Conservation (phyloP, 1,140 invertebrate genomes). For the Patella vulgata region DNA sequence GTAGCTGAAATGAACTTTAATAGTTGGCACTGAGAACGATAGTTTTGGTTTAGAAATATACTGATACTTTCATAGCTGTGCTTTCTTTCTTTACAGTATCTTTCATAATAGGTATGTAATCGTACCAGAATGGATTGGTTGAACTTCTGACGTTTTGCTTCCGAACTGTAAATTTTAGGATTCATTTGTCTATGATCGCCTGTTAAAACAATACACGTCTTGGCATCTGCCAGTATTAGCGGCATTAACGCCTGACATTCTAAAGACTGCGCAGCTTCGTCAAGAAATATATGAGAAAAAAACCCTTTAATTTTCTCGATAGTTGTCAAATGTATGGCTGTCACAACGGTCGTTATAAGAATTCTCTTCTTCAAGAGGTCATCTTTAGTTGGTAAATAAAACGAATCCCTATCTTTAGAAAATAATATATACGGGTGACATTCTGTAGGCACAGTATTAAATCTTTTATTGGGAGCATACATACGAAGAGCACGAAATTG, state of each 20-base stretch:
- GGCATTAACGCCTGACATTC: constrained; percentile 59
- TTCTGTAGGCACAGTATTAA: constrained; percentile 75
- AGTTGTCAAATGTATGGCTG: constrained; percentile 69
- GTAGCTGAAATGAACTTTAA: constrained; percentile 82
- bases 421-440: constrained; percentile 82
- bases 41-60: too few relatives aligned
- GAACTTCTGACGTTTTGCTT: constrained; percentile 53
- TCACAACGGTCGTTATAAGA: constrained; percentile 83
- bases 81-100: not conserved
- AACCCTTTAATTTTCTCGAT: constrained; percentile 32
- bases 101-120: constrained; percentile 52
- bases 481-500: constrained; percentile 69
- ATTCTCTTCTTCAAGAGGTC: constrained; percentile 78
- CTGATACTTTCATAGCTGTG: too few relatives aligned
- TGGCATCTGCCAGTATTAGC: constrained; percentile 49
- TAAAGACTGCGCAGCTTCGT: constrained; percentile 58
- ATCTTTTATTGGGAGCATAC: constrained; percentile 81
- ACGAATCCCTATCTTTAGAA: constrained; percentile 67
- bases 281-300: constrained; percentile 61
- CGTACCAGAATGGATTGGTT: constrained; percentile 56
- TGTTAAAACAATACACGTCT: constrained; percentile 58
- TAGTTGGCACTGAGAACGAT: constrained; percentile 76
- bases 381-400: constrained; percentile 76
- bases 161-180: constrained; percentile 54
- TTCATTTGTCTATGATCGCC: constrained; percentile 60